A percentile compares a stretch with the other conserved stretches of the same genome.
Conservation (phyloP, 2,797 vertebrate genomes). For the Muraenolepis orangiensis region DNA sequence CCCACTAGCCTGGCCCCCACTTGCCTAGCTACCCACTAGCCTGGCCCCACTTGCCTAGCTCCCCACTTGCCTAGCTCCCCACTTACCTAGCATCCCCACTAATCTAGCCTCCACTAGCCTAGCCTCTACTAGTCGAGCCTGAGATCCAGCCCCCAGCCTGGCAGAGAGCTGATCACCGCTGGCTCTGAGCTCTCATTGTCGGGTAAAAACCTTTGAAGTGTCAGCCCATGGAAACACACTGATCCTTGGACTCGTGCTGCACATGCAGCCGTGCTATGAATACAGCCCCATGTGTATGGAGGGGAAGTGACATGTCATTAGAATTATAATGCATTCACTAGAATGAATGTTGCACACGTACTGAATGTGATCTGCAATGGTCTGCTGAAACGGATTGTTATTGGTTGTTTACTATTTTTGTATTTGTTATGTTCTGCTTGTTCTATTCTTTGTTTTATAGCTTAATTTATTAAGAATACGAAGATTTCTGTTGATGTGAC, state of each 20-base stretch:
- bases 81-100: neutral
- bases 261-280: neutral
- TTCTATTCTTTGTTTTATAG: too few relatives aligned
- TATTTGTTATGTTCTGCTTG: neutral
- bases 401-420: neutral
- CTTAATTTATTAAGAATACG: neutral
- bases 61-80: neutral
- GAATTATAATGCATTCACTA: neutral
- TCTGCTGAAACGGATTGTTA: neutral
- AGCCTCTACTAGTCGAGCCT: too few relatives aligned
- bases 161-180: neutral
- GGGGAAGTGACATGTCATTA: neutral
- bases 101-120: neutral
- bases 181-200: neutral
- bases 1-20: too few relatives aligned
- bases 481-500: neutral
- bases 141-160: neutral
- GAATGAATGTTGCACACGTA: neutral
- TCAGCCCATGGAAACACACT: neutral
- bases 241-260: neutral
- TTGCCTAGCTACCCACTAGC: too few relatives aligned
- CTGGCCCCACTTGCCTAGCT: neutral
- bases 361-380: neutral
- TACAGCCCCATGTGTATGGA: neutral
- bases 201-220: neutral